Conservation (phyloP, 92 coral and sea anemone species). For the Epizoanthus ramosus region DNA sequence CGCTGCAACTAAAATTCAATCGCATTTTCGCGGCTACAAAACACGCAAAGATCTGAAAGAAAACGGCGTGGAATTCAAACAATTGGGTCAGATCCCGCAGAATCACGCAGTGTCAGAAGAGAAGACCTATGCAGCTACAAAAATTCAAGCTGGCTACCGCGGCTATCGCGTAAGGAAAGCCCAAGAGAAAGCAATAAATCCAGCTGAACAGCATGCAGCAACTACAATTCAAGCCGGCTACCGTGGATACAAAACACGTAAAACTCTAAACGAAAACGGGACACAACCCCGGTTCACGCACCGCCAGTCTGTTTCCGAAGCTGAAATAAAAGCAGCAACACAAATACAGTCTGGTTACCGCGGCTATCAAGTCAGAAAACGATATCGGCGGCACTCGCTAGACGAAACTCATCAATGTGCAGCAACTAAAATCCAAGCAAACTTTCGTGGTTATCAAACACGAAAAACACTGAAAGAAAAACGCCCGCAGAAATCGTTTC, state of each 20-base stretch:
- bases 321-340: slow-evolving; percentile 59
- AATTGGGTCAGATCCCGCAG: background rate
- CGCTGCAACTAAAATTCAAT: slow-evolving; percentile 55
- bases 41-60: slow-evolving; percentile 43
- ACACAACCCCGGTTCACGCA: background rate
- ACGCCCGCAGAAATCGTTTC: slow-evolving; percentile 32
- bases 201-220: slow-evolving; percentile 54
- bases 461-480: slow-evolving; percentile 38
- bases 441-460: slow-evolving; percentile 83
- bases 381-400: slow-evolving; percentile 33
- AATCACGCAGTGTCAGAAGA: background rate
- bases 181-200: background rate
- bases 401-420: slow-evolving; percentile 46
- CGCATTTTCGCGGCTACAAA: slow-evolving; percentile 58
- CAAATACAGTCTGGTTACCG: slow-evolving; percentile 84
- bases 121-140: slow-evolving; percentile 59
- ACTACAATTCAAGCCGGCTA: slow-evolving; percentile 67
- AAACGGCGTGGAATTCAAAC: background rate
- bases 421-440: slow-evolving; percentile 85
- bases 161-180: slow-evolving; percentile 62
- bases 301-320: slow-evolving; percentile 27
- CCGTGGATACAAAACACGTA: slow-evolving; percentile 63
- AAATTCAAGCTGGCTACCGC: slow-evolving; percentile 75
- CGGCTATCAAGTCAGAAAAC: slow-evolving; percentile 69
- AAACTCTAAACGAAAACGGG: background rate